Evolutionary conservation across 2,888 invertebrate genomes (phyloP).

Genomic region (Pollenia angustigena): DNA sequence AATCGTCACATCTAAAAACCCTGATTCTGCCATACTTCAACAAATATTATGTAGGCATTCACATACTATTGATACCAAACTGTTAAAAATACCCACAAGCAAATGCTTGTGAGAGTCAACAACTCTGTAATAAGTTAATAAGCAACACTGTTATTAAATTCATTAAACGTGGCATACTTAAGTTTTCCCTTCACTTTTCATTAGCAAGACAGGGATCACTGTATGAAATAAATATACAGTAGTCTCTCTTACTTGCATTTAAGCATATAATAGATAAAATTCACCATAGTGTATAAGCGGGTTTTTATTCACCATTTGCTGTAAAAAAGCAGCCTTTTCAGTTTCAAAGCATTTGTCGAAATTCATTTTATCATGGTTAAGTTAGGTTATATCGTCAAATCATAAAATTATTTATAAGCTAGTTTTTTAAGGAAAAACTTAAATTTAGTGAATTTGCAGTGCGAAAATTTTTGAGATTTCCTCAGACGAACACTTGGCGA

Average conservation of each 20-base stretch:
- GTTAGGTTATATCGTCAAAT: constrained; percentile 85
- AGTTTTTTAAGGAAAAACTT: constrained; percentile 84
- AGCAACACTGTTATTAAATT: constrained; percentile 43
- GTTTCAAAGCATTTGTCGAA: constrained; percentile 76
- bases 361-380: constrained; percentile 83
- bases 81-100: constrained; percentile 12
- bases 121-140: background rate
- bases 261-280: constrained; percentile 14
- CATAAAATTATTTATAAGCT: constrained; percentile 85
- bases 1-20: no score
- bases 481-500: constrained; percentile 83
- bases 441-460: constrained; percentile 84
- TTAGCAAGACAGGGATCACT: constrained; percentile 33
- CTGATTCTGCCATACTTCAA: no score
- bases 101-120: constrained; percentile 13
- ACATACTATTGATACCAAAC: background rate
- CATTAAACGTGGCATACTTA: constrained; percentile 67
- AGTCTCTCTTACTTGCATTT: constrained; percentile 17
- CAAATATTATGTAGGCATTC: background rate
- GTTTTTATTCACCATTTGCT: constrained; percentile 64
- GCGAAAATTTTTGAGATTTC: constrained; percentile 82
- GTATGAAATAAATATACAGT: background rate
- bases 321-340: constrained; percentile 68
- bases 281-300: constrained; percentile 69
- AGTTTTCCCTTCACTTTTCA: constrained; percentile 49